Evolutionary conservation across 1,140 invertebrate species (phyloP).

Genomic region (Acromyrmex echinatior): DNA sequence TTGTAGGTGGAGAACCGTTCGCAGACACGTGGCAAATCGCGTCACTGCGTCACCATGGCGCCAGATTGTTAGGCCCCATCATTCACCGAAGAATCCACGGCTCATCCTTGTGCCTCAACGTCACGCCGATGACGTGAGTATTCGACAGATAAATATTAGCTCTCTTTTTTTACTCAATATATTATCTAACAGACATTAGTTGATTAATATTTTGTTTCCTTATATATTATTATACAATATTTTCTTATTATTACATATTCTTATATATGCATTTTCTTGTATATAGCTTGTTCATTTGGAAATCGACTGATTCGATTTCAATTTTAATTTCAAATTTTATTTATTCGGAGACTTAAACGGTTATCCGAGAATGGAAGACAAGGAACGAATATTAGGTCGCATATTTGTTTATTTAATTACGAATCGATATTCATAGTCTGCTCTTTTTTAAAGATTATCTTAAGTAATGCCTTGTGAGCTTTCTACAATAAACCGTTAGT

Average conservation of each 20-base stretch:
- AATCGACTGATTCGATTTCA: neutral
- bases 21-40: conserved; percentile 81
- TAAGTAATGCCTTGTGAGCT: too few relatives aligned
- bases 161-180: too few relatives aligned
- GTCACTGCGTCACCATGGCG: conserved; percentile 83
- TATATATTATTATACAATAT: neutral
- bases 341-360: neutral
- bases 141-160: conserved; percentile 18
- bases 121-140: conserved; percentile 68
- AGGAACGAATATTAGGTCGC: neutral
- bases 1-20: conserved; percentile 74
- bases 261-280: neutral
- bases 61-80: conserved; percentile 80
- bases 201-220: neutral
- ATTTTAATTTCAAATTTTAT: conserved; percentile 12
- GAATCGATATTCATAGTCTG: too few relatives aligned
- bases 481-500: too few relatives aligned
- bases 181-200: neutral
- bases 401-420: neutral
- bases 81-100: conserved; percentile 77
- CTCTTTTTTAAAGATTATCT: too few relatives aligned
- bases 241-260: neutral
- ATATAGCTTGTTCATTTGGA: neutral
- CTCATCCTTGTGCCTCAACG: conserved; percentile 62
- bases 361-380: neutral